Evolutionary conservation across 2,888 invertebrate genomes (phyloP).

Genomic region (Erpobdella octoculata): DNA sequence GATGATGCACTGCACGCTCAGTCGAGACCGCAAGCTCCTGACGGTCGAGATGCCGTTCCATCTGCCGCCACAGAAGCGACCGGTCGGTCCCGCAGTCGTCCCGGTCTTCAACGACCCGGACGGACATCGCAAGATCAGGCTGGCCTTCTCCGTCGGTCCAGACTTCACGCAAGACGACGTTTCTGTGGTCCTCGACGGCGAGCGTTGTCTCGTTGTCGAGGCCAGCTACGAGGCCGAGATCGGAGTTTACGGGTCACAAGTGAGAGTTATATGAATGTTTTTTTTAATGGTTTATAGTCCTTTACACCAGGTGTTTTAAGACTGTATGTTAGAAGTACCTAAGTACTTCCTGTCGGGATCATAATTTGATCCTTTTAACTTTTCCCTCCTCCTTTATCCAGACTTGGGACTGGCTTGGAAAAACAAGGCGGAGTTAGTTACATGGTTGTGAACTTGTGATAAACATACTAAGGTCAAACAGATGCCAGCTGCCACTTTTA

Average conservation of each 20-base stretch:
- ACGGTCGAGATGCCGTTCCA: slow-evolving; percentile 40
- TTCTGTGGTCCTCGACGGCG: slow-evolving; percentile 32
- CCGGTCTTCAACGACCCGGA: slow-evolving; percentile 35
- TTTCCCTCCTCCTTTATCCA: no score
- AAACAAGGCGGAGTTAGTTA: no score
- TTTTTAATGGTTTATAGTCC: no score
- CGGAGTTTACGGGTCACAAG: slow-evolving; percentile 36
- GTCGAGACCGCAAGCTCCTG: slow-evolving; percentile 30
- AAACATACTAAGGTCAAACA: not conserved
- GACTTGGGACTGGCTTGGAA: no score
- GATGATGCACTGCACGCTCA: slow-evolving; percentile 37
- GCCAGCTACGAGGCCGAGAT: slow-evolving; percentile 36
- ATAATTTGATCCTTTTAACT: no score
- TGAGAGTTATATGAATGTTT: not conserved
- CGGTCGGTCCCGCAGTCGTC: slow-evolving; percentile 36
- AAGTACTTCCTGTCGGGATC: no score
- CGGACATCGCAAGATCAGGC: slow-evolving; percentile 35
- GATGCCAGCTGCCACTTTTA: not conserved
- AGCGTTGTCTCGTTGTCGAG: slow-evolving; percentile 31
- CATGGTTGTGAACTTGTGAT: not conserved
- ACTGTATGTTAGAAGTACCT: no score
- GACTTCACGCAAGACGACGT: slow-evolving; percentile 38
- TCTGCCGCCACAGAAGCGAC: slow-evolving; percentile 36
- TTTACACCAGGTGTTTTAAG: no score
- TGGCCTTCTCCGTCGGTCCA: slow-evolving; percentile 35